Conservation (phyloP, 2,888 invertebrate genomes). For the Cabera pusaria region DNA sequence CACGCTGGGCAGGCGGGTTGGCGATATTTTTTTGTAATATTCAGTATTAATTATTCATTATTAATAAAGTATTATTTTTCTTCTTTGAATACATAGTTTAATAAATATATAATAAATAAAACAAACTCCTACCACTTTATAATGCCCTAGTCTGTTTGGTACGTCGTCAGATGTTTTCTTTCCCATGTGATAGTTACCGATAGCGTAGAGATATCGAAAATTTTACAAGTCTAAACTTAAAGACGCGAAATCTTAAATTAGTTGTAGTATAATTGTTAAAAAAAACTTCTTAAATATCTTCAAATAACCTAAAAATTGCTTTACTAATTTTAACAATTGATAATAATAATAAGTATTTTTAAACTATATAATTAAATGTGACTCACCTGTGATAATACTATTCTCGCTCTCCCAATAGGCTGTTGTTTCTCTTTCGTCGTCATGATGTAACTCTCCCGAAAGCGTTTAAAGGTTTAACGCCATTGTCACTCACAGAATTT, state of each 20-base stretch:
- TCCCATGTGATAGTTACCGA: conserved; percentile 69
- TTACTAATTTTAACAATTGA: no score
- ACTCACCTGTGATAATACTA: conserved; percentile 51
- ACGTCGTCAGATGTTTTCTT: conserved; percentile 79
- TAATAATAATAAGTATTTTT: no score
- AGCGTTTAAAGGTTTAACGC: conserved; percentile 6
- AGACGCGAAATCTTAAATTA: conserved; percentile 74
- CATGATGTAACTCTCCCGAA: conserved; percentile 16
- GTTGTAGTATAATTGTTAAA: no score
- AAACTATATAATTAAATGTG: background rate
- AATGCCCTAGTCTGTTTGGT: conserved; percentile 44
- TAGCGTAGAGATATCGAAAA: conserved; percentile 51
- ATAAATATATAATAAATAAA: no score
- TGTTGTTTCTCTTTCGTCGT: conserved; percentile 24
- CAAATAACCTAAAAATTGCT: no score
- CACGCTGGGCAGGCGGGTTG: no score
- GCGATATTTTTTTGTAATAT: no score
- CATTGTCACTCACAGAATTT: conserved; percentile 3
- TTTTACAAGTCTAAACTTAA: conserved; percentile 69
- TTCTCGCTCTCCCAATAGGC: conserved; percentile 38
- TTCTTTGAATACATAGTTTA: no score
- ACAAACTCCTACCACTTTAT: conserved; percentile 48
- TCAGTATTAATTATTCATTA: no score
- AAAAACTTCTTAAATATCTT: no score
- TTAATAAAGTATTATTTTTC: no score